Evolutionary conservation across 2,113 vertebrate genomes (phyloP), one percentile per base, ranked within the genome.

Genomic region (Bubalus kerabau): DNA sequence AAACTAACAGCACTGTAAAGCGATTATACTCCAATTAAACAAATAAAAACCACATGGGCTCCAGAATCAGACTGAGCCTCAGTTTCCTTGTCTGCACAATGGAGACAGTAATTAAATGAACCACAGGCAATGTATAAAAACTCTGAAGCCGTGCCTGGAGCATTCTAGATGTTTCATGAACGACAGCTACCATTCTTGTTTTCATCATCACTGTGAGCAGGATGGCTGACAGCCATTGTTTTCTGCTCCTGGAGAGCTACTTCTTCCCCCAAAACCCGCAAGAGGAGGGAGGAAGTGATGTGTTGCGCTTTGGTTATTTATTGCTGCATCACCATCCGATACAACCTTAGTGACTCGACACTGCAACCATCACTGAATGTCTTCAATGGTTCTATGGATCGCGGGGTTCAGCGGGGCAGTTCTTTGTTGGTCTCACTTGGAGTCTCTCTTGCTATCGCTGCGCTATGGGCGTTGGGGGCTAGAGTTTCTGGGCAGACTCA

Each of bases 281-380:
- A 6, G 19, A 84, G 48, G 16, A 74, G 28, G 14, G 48, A 92
- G 67, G 50, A 28, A 40, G 17, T 19, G 21, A 62, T 13, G 3
- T 2, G 6, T 10, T 56, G 16, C 1, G 2, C 50, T 1, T 43
- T 13, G 6, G 32, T 10, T 59, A 21, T 14, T 80, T 59, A 7
- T 10, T 2, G 12, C 50, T n/a, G 3, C 2, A 2, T 26, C 26
- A 16, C 23, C 50, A 62, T 7, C 56, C 3, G 14, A 24, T 2
- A 11, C 26, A 40, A 15, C 15, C 30, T 74, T 10, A 14, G 30
- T 0, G 26, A 13, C 36, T 36, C 30, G 15, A 43, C 28, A 5
- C 2, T 3, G 21, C 7, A 19, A 1, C 2, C 6, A 9, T 5
- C 7, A 1, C 4, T 28, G 11, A 3, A 13, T 14, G 12, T 4